Evolutionary conservation across 1,140 invertebrate species (phyloP), one percentile per base, ranked within the genome.

Genomic region (Macrobrachium rosenbergii): DNA sequence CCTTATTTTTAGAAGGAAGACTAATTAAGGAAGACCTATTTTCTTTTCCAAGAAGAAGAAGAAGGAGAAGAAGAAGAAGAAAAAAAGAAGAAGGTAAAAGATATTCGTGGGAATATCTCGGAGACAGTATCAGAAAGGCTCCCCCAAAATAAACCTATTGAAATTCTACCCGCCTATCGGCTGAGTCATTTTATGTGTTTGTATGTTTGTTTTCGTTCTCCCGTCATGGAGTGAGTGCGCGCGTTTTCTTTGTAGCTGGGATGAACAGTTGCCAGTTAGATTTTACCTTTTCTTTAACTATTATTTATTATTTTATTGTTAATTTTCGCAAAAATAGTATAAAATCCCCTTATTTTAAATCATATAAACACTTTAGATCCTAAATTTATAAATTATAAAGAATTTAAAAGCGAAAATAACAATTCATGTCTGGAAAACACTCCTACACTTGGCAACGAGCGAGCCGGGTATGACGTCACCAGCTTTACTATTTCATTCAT

Each of bases 401-500:
- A 17, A 37, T 23, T 23, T 75, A 37, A 17, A 43, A 23, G 72
- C 23, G 3, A 52, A 23, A 75, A 16, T 12, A 52, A 52, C 52
- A 52, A 10, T 10, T 52, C 52, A 52, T 12, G 52, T 2, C 52
- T 8, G 12, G 7, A 52, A 52, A 12, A 37, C 19, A 37, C 5
- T 10, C 16, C 10, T 14, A 23, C 72, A 75, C 72, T 75, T 75
- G 28, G 45, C 52, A 52, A 52, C 3, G 52, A 12, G 2, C 52
- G 2, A 52, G 7, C 52, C 0, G 12, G 0, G 7, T 52, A 17
- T 75, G 72, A 75, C 72, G 72, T 75, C 72, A 75, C 72, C 7
- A 5, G 72, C 72, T 43, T 75, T 75, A 75, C 72, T 75, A 75
- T 75, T 75, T 75, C 72, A 75, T 75, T 75, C 72, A 75, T 75